Conservation (phyloP, 2,888 invertebrate genomes). For the Anthrax anthrax region DNA sequence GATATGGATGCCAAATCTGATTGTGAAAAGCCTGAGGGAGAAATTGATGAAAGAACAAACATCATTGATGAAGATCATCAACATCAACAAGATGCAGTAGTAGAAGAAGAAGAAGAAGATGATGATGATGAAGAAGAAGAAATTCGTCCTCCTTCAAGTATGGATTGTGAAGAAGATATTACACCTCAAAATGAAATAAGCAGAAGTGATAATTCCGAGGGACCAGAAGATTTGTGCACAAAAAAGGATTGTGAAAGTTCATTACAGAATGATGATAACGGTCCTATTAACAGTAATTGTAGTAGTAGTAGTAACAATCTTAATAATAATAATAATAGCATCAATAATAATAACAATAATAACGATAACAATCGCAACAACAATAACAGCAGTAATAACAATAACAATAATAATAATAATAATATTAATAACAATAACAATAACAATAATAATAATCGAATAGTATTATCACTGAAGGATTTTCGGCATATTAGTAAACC, state of each 20-base stretch:
- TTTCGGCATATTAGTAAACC: constrained; percentile 33
- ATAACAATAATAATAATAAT: constrained; percentile 22
- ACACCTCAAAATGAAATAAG: not conserved
- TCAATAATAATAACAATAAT: constrained; percentile 21
- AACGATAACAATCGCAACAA: constrained; percentile 32
- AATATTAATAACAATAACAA: constrained; percentile 24
- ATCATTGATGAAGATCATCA: constrained; percentile 15
- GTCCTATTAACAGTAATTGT: constrained; percentile 20
- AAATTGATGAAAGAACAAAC: constrained; percentile 37
- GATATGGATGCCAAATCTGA: constrained; percentile 34
- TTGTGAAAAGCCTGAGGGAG: constrained; percentile 23
- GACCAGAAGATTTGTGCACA: constrained; percentile 34
- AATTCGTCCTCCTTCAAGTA: not conserved
- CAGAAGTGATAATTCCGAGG: constrained; percentile 19
- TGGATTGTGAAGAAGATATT: constrained; percentile 3
- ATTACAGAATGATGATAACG: constrained; percentile 8
- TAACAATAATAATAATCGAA: constrained; percentile 30
- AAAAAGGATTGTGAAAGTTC: constrained; percentile 22
- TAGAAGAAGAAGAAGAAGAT: constrained; percentile 13
- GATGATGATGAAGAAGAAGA: constrained; percentile 20
- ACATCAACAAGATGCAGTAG: no score
- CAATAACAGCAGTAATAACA: constrained; percentile 21
- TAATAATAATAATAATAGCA: constrained; percentile 24
- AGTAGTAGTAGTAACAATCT: constrained; percentile 19
- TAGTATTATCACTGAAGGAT: constrained; percentile 33